Evolutionary conservation across 64 coral and sea anemone genomes (phyloP), one percentile per base, ranked within the genome.

Genomic region (Hydrozoanthus tunicans): DNA sequence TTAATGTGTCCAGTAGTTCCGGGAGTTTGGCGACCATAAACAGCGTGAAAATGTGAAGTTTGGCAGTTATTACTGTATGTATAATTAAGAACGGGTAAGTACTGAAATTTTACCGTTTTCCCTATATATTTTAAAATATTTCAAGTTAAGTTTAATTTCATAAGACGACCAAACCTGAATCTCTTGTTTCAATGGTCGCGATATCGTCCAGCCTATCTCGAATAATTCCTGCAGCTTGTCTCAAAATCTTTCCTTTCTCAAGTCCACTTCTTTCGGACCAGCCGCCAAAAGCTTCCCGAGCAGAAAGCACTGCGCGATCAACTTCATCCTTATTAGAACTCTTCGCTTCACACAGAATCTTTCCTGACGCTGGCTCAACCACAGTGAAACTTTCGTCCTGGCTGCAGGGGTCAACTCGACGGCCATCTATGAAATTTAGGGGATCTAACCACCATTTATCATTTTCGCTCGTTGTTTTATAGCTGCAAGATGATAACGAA

Each of bases 271-370:
- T 90, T 9, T 73, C 66, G n/a, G 96, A 95, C 96, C 96, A 98
- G 10, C 56, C 77, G n/a, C 20, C 82, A 84, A 92, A 98, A 53
- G 96, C 93, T 17, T 89, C 59, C 26, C 59, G 81, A 32, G 96
- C 96, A 9, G 96, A 91, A 52, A 9, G 56, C 12, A 98, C 96
- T 1, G 96, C 96, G 5, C 89, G 77, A 74, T 95, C 77, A 8
- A 98, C 94, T 81, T 98, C 96, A n/a, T 77, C 79, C 51, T 98
- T 93, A 3, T 91, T 91, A 51, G 96, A 95, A 51, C 91, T 84
- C 59, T 98, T 90, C 6, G 90, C 90, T 77, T 92, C 83, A 70
- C 97, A 95, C 55, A 95, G 53, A 62, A 93, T 83, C 13, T 92
- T 91, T 54, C 97, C 97, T 5, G 92, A 95, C 5, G 92, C 91